Conservation (phyloP, 30 jellyfish, hydroid and myxozoan species). For the Morbakka virulenta region DNA sequence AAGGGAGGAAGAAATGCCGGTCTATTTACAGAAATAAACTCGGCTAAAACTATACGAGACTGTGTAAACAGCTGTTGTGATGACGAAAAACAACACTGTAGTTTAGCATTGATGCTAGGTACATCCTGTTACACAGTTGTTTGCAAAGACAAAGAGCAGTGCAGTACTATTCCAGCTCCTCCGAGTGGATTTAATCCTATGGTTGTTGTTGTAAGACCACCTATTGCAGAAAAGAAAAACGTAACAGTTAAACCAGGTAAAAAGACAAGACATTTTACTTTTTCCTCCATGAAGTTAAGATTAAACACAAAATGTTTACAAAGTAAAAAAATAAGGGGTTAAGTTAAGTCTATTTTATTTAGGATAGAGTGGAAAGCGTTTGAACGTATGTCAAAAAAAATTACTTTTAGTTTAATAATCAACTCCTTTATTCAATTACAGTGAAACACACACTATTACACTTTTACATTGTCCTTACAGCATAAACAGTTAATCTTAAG, state of each 20-base stretch:
- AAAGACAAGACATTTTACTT: no score
- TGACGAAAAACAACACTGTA: slow-evolving; percentile 69
- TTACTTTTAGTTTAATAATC: no score
- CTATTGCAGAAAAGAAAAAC: neutral
- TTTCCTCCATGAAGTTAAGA: no score
- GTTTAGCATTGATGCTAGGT: slow-evolving; percentile 94
- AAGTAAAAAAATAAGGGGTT: no score
- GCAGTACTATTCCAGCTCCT: slow-evolving; percentile 87
- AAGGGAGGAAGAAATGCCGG: slow-evolving; percentile 97
- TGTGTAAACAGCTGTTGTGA: slow-evolving; percentile 87
- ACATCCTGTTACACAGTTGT: slow-evolving; percentile 79
- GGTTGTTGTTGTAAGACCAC: slow-evolving; percentile 76
- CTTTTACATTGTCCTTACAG: no score
- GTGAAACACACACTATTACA: no score
- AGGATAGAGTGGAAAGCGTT: no score
- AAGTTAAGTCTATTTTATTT: no score
- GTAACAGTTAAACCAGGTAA: neutral
- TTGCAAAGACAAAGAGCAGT: slow-evolving; percentile 72
- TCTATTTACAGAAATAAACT: slow-evolving; percentile 71
- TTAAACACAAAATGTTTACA: no score
- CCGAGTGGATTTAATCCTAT: slow-evolving; percentile 90
- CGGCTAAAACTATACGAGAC: slow-evolving; percentile 60
- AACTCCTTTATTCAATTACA: no score
- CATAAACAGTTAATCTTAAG: no score
- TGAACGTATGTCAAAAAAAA: no score